A percentile compares a stretch with the other conserved stretches of the same genome.
phyloP scores from a whole-genome alignment of 2,888 invertebrate genomes.

The Spatulosminthurus flaviceps region DNA sequence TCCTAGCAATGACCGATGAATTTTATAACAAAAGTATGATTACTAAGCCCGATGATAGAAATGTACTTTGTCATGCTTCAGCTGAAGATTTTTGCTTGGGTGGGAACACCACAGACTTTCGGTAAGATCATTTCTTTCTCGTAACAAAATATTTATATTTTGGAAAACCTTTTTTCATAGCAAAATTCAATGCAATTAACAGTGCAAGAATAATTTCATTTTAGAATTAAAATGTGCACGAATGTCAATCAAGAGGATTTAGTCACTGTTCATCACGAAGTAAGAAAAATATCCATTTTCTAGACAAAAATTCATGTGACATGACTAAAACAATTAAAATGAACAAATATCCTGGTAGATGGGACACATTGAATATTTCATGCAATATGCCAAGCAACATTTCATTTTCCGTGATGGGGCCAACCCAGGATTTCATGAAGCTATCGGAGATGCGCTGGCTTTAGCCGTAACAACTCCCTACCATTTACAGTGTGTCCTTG shows the following conservation, averaged over 20 bases:
- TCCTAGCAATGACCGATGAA: constrained; percentile 81
- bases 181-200: too few species aligned
- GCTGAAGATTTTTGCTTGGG: constrained; percentile 84
- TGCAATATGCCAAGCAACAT: constrained; percentile 80
- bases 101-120: constrained; percentile 21
- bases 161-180: too few species aligned
- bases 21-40: constrained; percentile 85
- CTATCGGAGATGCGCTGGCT: constrained; percentile 65
- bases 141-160: constrained; percentile 8
- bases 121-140: constrained; percentile 12
- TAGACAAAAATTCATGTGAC: neutral
- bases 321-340: too few species aligned
- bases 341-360: constrained; percentile 66
- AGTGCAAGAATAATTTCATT: too few species aligned
- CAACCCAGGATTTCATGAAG: constrained; percentile 64
- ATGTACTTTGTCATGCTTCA: constrained; percentile 74
- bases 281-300: neutral
- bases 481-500: constrained; percentile 51
- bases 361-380: constrained; percentile 81
- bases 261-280: constrained; percentile 74
- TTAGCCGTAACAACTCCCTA: constrained; percentile 63
- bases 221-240: constrained; percentile 77
- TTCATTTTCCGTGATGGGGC: constrained; percentile 45
- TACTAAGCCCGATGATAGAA: constrained; percentile 74
- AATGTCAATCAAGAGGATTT: constrained; percentile 70